phyloP scores from a whole-genome alignment of 2,888 invertebrate genomes.

The Podabrus alpinus region DNA sequence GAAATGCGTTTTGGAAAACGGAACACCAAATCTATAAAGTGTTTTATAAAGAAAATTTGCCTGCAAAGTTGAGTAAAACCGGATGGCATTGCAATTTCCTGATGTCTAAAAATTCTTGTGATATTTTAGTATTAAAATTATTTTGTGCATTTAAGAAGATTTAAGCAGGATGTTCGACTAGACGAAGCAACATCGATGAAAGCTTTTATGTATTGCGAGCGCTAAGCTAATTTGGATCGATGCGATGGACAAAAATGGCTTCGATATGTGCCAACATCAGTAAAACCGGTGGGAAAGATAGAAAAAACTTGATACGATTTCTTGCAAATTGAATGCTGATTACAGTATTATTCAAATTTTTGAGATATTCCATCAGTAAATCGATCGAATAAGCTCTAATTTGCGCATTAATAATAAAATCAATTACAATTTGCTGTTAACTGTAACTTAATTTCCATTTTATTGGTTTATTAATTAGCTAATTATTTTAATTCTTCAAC shows the following conservation, averaged over 20 bases:
- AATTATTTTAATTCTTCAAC: not conserved
- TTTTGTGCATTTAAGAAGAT: too few relatives aligned
- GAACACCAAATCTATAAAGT: too few relatives aligned
- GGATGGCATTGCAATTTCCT: too few relatives aligned
- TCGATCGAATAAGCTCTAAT: not conserved
- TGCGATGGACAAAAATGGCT: not conserved
- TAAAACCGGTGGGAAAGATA: not conserved
- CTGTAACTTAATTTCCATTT: not conserved
- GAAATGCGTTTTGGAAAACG: too few relatives aligned
- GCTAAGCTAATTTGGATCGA: not conserved
- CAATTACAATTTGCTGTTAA: not conserved
- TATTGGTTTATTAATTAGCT: not conserved
- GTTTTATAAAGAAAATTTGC: too few relatives aligned
- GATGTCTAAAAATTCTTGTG: too few relatives aligned
- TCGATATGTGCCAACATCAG: not conserved
- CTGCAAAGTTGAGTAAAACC: too few relatives aligned
- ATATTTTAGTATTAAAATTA: too few relatives aligned
- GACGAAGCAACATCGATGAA: too few relatives aligned
- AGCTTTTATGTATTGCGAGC: too few relatives aligned
- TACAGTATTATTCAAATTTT: not conserved
- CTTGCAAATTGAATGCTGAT: not conserved
- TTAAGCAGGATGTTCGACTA: too few relatives aligned
- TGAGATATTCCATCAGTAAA: not conserved
- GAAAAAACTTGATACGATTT: not conserved
- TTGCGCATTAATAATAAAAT: not conserved